These are phyloP conservation scores for Scleropages formosus DNA, from an alignment of 2,797 vertebrate species.

Conservation along the genomic window DNA sequence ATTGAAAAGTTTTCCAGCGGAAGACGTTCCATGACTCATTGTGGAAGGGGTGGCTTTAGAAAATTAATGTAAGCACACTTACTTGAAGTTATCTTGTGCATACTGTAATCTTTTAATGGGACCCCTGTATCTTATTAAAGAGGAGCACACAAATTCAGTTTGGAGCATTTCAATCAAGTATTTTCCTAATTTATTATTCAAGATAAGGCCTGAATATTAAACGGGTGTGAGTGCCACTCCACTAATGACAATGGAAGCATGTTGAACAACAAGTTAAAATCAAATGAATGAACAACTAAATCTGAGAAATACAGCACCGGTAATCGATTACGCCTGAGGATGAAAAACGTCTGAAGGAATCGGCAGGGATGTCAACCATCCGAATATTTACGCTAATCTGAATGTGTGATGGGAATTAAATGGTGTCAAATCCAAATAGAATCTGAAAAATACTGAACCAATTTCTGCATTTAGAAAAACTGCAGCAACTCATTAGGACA, in stretches of 20 bases:
- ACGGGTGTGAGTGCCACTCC: not conserved
- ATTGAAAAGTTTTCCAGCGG: slow-evolving; percentile 44
- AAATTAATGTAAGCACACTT: slow-evolving; percentile 40
- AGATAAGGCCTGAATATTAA: slow-evolving; percentile 28
- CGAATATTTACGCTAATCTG: not conserved
- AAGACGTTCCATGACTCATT: slow-evolving; percentile 38
- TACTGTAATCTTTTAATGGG: slow-evolving; percentile 46
- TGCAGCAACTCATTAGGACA: no score
- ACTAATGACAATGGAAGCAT: not conserved
- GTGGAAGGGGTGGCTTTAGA: slow-evolving; percentile 39
- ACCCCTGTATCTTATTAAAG: slow-evolving; percentile 32
- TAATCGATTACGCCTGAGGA: slow-evolving; percentile 20
- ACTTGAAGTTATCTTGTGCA: slow-evolving; percentile 39
- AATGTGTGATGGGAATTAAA: not conserved
- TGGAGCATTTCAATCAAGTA: slow-evolving; percentile 38
- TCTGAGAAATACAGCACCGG: slow-evolving; percentile 15
- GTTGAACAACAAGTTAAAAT: not conserved
- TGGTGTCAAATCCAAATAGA: not conserved
- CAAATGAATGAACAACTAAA: slow-evolving; percentile 7
- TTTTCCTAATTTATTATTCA: slow-evolving; percentile 35
- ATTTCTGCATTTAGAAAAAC: no score
- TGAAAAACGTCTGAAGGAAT: slow-evolving; percentile 10
- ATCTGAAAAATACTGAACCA: no score
- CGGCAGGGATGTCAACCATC: not conserved
- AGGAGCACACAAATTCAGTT: slow-evolving; percentile 25